Evolutionary conservation across 2,113 vertebrate genomes (phyloP).

Genomic region (Aleadryas rufinucha): DNA sequence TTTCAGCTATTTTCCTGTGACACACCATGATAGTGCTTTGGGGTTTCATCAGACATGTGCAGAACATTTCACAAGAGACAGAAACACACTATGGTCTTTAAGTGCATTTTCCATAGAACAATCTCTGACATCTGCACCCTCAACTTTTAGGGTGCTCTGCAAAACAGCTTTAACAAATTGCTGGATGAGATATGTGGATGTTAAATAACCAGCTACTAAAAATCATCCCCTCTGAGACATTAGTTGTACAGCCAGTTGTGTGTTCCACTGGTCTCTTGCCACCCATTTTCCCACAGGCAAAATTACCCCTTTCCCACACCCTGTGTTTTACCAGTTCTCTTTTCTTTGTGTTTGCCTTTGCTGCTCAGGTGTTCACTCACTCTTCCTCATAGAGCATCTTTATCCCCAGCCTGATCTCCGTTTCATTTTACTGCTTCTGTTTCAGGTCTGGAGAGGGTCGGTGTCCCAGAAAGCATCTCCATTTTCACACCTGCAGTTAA

Average conservation of each 20-base stretch:
- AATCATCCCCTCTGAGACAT: neutral
- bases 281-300: neutral
- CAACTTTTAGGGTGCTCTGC: neutral
- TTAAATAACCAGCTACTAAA: neutral
- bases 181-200: neutral
- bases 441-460: neutral
- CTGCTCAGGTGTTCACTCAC: neutral
- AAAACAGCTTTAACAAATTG: neutral
- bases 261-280: neutral
- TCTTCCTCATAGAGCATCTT: neutral
- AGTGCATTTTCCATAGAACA: neutral
- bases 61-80: neutral
- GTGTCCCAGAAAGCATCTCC: neutral
- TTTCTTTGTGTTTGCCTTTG: neutral
- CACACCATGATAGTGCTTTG: neutral
- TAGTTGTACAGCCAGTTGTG: neutral
- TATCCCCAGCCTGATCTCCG: neutral
- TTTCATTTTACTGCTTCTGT: neutral
- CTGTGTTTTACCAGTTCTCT: neutral
- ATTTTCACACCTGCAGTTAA: neutral
- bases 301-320: rapidly evolving
- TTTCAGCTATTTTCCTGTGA: neutral
- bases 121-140: neutral
- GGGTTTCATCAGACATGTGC: neutral
- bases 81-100: neutral